Evolutionary conservation across 2,888 invertebrate genomes (phyloP), one percentile per base, ranked within the genome.

Genomic region (Fragum whitleyi): DNA sequence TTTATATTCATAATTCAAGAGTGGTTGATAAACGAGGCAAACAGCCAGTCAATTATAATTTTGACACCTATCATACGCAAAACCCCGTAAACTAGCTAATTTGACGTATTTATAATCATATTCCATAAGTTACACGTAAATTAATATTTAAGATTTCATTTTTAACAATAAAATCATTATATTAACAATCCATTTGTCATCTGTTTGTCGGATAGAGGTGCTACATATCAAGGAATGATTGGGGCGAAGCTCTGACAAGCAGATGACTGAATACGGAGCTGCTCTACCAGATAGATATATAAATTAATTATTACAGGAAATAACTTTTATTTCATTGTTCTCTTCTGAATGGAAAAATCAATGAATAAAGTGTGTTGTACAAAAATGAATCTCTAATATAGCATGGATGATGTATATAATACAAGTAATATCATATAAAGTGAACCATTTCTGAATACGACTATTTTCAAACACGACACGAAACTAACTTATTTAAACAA

Each of bases 161-260:
- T 75, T 62, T 71, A 83, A 83, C 83, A 83, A 83, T 83, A 83
- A 83, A 83, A 83, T 77, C 79, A 79, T 83, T 83, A 79, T 83
- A 55, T 71, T 71, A 51, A 71, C 26, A 26, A 28, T 36, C 36
- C 51, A 47, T 62, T 62, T 62, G 62, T 62, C 62, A 62, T 28
- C 16, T 32, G 53, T 21, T 21, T 51, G 53, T 69, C 42, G 47
- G 47, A 47, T 19, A 14, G 47, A 47, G 47, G 47, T 47, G 47
- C 47, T 47, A 47, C 47, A 47, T 47, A 47, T n/a, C 47, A 47
- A 47, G 2, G 47, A 14, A n/a, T 9, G 5, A 14, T 9, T 47
- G 23, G 32, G 47, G 57, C 23, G 26, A 14, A 57, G 26, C 57
- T 14, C 14, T 57, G 26, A 57, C 28, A 57, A 16, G 16, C 26